Conservation (phyloP, 2,888 invertebrate genomes). For the Lasioglossum morio region DNA sequence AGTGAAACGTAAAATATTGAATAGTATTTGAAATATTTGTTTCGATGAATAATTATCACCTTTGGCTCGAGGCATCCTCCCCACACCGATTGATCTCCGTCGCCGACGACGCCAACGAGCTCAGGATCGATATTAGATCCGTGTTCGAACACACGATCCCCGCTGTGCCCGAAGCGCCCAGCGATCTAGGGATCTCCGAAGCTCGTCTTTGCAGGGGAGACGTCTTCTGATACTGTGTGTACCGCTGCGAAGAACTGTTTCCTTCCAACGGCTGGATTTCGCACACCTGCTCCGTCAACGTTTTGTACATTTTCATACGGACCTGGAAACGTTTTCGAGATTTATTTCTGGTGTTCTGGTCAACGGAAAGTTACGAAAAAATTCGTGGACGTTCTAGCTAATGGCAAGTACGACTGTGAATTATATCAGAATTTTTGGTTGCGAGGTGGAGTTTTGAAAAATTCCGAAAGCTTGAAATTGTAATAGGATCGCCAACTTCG, state of each 20-base stretch:
- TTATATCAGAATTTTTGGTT: no score
- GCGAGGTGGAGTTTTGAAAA: no score
- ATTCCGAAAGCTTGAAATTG: no score
- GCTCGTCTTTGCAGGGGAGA: slow-evolving; percentile 86
- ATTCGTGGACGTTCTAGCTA: no score
- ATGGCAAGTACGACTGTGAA: no score
- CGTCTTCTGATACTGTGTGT: slow-evolving; percentile 78
- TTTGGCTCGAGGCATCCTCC: slow-evolving; percentile 51
- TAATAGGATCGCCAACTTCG: no score
- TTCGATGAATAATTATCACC: no score
- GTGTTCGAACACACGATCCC: slow-evolving; percentile 93
- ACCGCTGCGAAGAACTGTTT: slow-evolving; percentile 85
- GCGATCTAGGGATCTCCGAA: slow-evolving; percentile 89
- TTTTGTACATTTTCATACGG: slow-evolving; percentile 94
- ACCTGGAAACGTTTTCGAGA: slow-evolving; percentile 83
- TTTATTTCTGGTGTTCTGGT: no score
- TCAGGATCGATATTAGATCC: slow-evolving; percentile 92
- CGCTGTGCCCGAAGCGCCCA: slow-evolving; percentile 78
- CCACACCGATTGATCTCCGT: slow-evolving; percentile 88
- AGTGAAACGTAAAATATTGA: no score
- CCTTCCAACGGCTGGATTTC: slow-evolving; percentile 93
- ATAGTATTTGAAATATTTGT: no score
- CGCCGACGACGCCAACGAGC: slow-evolving; percentile 92
- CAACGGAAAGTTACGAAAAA: no score
- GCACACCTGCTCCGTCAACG: slow-evolving; percentile 89